Evolutionary conservation across 30 jellyfish, hydroid and myxozoan species (phyloP), one percentile per base, ranked within the genome.

Genomic region (Aurelia coerulea): DNA sequence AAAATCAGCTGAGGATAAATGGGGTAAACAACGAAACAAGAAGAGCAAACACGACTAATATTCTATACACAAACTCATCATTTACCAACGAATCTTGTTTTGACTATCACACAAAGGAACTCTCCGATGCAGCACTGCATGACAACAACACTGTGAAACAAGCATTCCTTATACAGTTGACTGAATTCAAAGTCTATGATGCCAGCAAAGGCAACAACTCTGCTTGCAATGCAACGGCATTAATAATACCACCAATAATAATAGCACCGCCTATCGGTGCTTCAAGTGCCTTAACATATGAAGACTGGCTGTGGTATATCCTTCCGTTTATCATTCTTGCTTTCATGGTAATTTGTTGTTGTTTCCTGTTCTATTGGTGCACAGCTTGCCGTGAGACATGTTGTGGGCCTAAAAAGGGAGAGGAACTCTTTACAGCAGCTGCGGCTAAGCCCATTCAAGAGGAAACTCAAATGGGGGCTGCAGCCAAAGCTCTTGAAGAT

Each of bases 221-320:
- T 14, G 37, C 18, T 6, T 88, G 96, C 74, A 88, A 78, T 63
- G 86, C 62, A 60, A 78, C 91, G 5, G 16, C 54, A 8, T 17
- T 33, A 2, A n/a, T 65, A 10, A 34, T 78, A 10, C 90, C 90
- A 3, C 89, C 90, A 0, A 62, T 79, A 33, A 32, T 62, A 16
- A 2, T 46, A 4, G 37, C 50, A 3, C 53, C 76, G 0, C 73
- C 81, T 10, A 89, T 90, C 1, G 84, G 74, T 33, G 73, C 73
- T 2, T 52, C 86, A 3, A 65, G 50, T 12, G 93, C 84, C n/a
- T 84, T 70, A 16, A 84, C 93, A 12, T 73, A 16, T 56, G 42
- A 84, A 10, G 93, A 84, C 58, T 84, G 93, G 93, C 54, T 84
- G 14, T 84, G 93, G 93, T 84, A 84, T 64, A 73, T 84, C 5